Conservation (phyloP, 2,888 invertebrate genomes). For the Apomyelois bistriatella region DNA sequence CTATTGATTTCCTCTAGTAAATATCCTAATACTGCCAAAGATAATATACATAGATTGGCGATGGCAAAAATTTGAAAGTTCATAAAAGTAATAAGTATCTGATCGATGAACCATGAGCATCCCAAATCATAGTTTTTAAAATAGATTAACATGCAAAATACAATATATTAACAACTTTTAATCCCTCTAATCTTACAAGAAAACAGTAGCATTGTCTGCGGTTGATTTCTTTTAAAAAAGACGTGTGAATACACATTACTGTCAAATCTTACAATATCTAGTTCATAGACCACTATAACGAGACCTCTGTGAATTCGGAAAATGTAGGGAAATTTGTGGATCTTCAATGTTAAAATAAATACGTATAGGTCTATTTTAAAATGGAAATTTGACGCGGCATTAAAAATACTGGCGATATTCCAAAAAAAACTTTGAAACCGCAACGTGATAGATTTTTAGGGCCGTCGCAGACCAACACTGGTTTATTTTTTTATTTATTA, state of each 20-base stretch:
- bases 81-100: no score
- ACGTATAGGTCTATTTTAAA: neutral
- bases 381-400: slow-evolving; percentile 7
- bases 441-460: slow-evolving; percentile 17
- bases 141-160: neutral
- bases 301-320: neutral
- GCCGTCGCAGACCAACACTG: neutral
- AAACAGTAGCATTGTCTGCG: neutral
- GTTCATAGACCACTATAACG: neutral
- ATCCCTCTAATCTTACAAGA: neutral
- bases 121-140: no score
- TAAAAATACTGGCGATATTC: slow-evolving; percentile 24
- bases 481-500: no score
- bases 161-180: neutral
- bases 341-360: neutral
- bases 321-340: neutral
- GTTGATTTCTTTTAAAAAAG: slow-evolving; percentile 3
- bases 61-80: no score
- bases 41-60: no score
- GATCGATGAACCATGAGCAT: neutral
- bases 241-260: neutral
- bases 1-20: no score
- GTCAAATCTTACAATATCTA: neutral
- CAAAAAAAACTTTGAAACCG: slow-evolving; percentile 22
- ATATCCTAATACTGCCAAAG: no score